These are phyloP conservation scores for Sandelia bainsii DNA, from an alignment of 2,797 vertebrate genomes.

Conservation along the genomic window DNA sequence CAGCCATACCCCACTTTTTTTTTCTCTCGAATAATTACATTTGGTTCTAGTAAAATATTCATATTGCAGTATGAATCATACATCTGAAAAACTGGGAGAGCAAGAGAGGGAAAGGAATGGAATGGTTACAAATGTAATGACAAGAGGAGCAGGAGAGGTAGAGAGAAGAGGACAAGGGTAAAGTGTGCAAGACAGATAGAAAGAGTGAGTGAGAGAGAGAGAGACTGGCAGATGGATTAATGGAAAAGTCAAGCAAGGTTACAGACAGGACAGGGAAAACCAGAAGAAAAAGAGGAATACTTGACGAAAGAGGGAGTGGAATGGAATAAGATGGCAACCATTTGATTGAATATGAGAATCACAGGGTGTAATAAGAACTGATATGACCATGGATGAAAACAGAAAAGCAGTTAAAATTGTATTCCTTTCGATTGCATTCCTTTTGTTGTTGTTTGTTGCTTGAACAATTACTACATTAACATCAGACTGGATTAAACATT, in stretches of 20 bases:
- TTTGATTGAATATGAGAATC: background rate
- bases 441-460: too few species aligned
- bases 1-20: conserved; percentile 28
- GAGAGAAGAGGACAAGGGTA: background rate
- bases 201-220: conserved; percentile 6
- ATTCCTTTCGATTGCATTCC: background rate
- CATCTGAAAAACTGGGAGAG: conserved; percentile 55
- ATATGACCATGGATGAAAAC: background rate
- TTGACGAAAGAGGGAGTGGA: background rate
- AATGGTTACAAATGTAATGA: conserved; percentile 50
- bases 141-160: conserved; percentile 16
- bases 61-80: conserved; percentile 78
- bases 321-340: background rate
- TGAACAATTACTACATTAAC: background rate
- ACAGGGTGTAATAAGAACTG: background rate
- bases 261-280: conserved; percentile 7
- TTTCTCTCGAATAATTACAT: conserved; percentile 62
- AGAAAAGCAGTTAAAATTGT: background rate
- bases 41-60: conserved; percentile 76
- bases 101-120: conserved; percentile 11
- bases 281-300: conserved; percentile 6
- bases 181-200: background rate
- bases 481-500: background rate
- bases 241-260: conserved; percentile 12
- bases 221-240: conserved; percentile 20